Base-by-base conservation (phyloP, 2,113 vertebrate species). In the Columbina picui region DNA sequence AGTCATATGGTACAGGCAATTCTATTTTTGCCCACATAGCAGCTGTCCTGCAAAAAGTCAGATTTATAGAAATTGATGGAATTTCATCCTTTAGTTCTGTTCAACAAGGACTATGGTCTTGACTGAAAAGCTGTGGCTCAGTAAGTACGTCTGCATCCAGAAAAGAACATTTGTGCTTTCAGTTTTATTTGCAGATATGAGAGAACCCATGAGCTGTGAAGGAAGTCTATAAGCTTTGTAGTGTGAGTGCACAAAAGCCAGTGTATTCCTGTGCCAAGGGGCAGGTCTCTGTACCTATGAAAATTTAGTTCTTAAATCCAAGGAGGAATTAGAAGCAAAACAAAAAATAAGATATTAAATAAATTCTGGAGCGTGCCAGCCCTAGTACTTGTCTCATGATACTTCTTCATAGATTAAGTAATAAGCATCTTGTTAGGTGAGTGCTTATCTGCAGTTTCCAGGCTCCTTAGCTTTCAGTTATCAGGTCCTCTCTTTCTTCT, bases 361-460 rank as follows among this genome's bases (percentile, higher is more conserved):
- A 64, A 76, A 59, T 82, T 60, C 22, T 59, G 38, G 23, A n/a
- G 19, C 5, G 1, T 53, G 49, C 22, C 67, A 90, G 13, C 22
- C 18, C 12, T n/a, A 10, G 29, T 47, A 56, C 69, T 43, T 79
- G 70, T 79, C 82, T 89, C 74, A 43, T n/a, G 52, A 79, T 20
- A 60, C 26, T 55, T 78, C 43, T 70, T 30, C 53, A 13, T 4
- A 85, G 61, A 78, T 82, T 56, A 68, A 93, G 32, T 15, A 89
- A 79, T 32, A 87, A 91, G 16, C 12, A 18, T 38, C 68, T 34
- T 36, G 59, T 41, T 52, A 61, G 56, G 47, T 36, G 19, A 43
- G 47, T 63, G 45, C 76, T 90, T 94, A 94, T 93, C 94, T 92
- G 60, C 39, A 29, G 20, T 36, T 87, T 14, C 43, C 91, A 93